These are phyloP conservation scores for Quadroppia sp. DNA, from an alignment of 2,888 invertebrate species.

Conservation along the genomic window DNA sequence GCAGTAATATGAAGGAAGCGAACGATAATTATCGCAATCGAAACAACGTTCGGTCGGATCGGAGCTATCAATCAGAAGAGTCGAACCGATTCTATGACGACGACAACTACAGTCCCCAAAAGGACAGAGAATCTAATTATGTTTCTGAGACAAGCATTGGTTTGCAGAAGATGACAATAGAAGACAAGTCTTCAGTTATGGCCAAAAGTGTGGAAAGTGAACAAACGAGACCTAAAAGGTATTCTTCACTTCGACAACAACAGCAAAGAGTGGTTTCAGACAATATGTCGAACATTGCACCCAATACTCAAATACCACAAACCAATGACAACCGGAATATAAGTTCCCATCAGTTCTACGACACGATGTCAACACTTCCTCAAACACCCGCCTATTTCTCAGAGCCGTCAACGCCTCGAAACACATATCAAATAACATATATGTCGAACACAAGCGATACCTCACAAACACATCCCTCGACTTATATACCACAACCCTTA, in stretches of 20 bases:
- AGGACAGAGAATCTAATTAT: slow-evolving; percentile 14
- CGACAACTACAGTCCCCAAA: neutral
- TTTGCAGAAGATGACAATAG: slow-evolving; percentile 25
- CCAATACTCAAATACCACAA: slow-evolving; percentile 22
- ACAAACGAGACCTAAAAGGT: slow-evolving; percentile 60
- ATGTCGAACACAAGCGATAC: slow-evolving; percentile 26
- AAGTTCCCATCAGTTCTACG: slow-evolving; percentile 38
- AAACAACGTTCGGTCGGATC: neutral
- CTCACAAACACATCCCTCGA: slow-evolving; percentile 19
- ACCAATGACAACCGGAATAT: slow-evolving; percentile 7
- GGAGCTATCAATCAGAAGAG: slow-evolving; percentile 19
- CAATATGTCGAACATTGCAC: neutral
- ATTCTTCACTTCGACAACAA: slow-evolving; percentile 65
- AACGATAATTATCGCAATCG: slow-evolving; percentile 34
- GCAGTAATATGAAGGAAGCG: slow-evolving; percentile 11
- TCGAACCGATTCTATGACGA: slow-evolving; percentile 9
- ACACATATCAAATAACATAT: slow-evolving; percentile 20
- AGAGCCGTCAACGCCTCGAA: slow-evolving; percentile 26
- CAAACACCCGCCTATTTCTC: slow-evolving; percentile 29
- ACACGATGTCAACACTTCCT: slow-evolving; percentile 35
- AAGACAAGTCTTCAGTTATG: slow-evolving; percentile 10
- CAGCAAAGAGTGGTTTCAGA: slow-evolving; percentile 52
- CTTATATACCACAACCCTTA: slow-evolving; percentile 18
- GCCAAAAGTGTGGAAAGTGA: slow-evolving; percentile 4
- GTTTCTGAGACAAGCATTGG: slow-evolving; percentile 4